Base-by-base conservation (phyloP, 2,888 invertebrate genomes). In the Eupithecia exiguata region DNA sequence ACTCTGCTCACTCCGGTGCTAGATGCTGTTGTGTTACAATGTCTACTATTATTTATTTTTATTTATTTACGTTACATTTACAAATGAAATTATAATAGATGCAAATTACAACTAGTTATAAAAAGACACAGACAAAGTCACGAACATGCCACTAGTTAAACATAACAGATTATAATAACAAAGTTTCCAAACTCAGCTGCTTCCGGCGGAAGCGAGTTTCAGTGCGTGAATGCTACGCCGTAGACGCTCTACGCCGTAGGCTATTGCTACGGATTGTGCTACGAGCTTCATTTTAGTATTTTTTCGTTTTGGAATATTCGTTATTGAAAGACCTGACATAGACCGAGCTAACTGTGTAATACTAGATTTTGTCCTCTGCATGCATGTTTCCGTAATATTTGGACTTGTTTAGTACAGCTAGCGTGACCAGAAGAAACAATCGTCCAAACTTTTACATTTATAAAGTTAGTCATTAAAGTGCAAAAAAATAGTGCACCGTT, bases 231-330 rank as follows among this genome's bases (percentile, higher is more conserved):
- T 40, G 81, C 87, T 89, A 89, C 89, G 90, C 86, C 86, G 89
- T 89, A 89, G 88, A 86, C 86, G 82, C 79, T 80, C 87, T 89
- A 87, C 88, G 85, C 80, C 85, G 83, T 71, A 74, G 76, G 76
- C 76, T 71, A 70, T 65, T 70, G 75, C 75, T 78, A 74, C 73
- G 69, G 25, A 14, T 40, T n/a, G 36, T 36, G 71, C 72, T 70
- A 74, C 74, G 75, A 69, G 69, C 21, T 70, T 49, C 46, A 49
- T 4, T 18, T 65, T 35, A 62, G 18, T 46, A 72, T 30, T 53
- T 49, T 35, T 62, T 62, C 9, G 35, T 62, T 35, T 12, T 21
- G 5, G 21, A 21, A 10, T 21, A 4, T 53, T 21, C 21, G 21
- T 3, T 21, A 10, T 53, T 53, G 12, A 9, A 21, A 18, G 25